A percentile compares a stretch with the other conserved stretches of the same genome.
Evolutionary conservation across 2,888 invertebrate species (phyloP).

Genomic region (Myopa testacea): DNA sequence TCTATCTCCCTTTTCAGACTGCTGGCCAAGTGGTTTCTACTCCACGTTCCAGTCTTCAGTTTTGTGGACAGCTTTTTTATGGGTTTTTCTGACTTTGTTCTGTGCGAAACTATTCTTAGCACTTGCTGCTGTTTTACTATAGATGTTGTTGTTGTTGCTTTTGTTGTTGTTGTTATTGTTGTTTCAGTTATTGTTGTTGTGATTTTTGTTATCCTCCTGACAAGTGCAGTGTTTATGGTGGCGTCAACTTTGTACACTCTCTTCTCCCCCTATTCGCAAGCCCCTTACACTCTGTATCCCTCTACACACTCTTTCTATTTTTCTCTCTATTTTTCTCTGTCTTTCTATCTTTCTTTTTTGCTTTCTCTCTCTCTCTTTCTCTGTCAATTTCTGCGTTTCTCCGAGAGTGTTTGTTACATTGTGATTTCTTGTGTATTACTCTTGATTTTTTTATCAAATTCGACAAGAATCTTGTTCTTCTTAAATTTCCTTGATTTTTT

Average conservation of each 20-base stretch:
- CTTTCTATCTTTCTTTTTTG: not conserved
- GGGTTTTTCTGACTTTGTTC: constrained; percentile 3
- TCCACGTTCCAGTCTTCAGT: not conserved
- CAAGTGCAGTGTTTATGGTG: constrained; percentile 14
- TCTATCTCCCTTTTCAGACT: not conserved
- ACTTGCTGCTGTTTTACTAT: constrained; percentile 3
- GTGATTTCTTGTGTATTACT: no score
- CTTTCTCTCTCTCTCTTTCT: no score
- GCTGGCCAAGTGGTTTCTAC: not conserved
- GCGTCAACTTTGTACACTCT: not conserved
- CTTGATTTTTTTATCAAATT: no score
- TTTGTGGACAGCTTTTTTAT: not conserved
- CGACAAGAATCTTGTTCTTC: not conserved
- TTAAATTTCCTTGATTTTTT: not conserved
- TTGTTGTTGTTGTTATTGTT: not conserved
- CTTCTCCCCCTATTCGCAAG: not conserved
- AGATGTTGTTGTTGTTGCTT: not conserved
- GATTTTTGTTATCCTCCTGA: constrained; percentile 16
- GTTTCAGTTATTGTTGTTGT: not conserved
- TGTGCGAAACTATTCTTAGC: not conserved
- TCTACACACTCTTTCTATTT: not conserved
- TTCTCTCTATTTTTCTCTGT: not conserved
- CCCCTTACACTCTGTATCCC: not conserved
- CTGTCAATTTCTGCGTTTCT: no score
- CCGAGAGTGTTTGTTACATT: no score